A percentile compares a stretch with the other conserved stretches of the same genome.
phyloP scores from a whole-genome alignment of 2,113 vertebrate genomes.

The Lepus americanus region DNA sequence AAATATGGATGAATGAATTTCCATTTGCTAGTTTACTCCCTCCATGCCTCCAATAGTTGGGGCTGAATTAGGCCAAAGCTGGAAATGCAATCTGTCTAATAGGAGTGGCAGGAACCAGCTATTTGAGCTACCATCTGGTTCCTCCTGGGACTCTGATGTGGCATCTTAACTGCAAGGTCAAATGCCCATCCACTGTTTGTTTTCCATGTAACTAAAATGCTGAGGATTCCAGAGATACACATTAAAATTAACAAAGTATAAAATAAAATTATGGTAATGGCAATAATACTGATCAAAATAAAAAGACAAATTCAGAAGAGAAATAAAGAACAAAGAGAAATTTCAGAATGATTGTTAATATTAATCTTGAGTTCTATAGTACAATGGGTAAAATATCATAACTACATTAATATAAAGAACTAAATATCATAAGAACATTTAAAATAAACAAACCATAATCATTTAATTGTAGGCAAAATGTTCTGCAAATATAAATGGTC shows the following conservation, averaged over 20 bases:
- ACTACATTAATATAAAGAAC: not conserved
- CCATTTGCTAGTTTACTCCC: too few species aligned
- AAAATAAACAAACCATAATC: not conserved
- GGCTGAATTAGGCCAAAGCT: too few species aligned
- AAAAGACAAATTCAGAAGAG: not conserved
- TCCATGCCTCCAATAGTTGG: too few species aligned
- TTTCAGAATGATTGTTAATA: not conserved
- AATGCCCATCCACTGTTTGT: not conserved
- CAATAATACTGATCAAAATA: not conserved
- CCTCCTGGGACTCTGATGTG: too few species aligned
- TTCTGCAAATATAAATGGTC: not conserved
- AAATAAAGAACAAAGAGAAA: not conserved
- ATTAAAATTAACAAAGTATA: not conserved
- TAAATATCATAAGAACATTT: not conserved
- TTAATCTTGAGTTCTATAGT: not conserved
- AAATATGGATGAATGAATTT: too few species aligned
- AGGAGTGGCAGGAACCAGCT: too few species aligned
- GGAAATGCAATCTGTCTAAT: too few species aligned
- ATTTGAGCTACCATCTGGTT: too few species aligned
- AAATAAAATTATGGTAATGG: not conserved
- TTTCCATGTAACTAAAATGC: conserved; percentile 7
- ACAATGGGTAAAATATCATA: not conserved
- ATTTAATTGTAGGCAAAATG: not conserved
- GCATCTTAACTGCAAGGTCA: too few species aligned
- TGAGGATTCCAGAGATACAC: not conserved